Evolutionary conservation across 2,113 vertebrate genomes (phyloP), one percentile per base, ranked within the genome.

Genomic region (Hiodon alosoides): DNA sequence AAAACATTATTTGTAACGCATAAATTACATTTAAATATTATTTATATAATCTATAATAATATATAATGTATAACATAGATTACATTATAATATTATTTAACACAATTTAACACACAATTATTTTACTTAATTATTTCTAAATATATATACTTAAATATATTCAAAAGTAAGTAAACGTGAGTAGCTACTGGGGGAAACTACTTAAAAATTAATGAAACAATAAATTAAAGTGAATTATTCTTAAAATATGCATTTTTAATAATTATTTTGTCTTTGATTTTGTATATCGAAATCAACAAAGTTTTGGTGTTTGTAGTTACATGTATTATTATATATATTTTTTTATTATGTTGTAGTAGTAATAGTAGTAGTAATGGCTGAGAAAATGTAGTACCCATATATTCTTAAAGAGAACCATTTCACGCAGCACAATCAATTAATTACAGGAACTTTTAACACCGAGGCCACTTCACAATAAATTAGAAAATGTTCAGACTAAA

Each of bases 401-500:
- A 31, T 31, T 31, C 31, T 31, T 31, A 31, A 31, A 31, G 31
- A 31, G 31, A 31, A 31, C 31, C 31, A 31, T 31, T 0, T 31
- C 31, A 31, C 31, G 31, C 31, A 31, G 31, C 31, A 31, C 31
- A 31, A 31, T 31, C 31, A 31, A 31, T 31, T 31, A 31, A 31
- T 31, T 31, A 2, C 31, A 31, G 31, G 31, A 31, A 31, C 31
- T 31, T 31, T 31, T 31, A 64, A 17, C 16, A 46, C 8, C 31
- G 31, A 64, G 9, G 16, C 4, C 16, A 7, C 16, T 17, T 64
- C 59, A 31, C 59, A 61, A 61, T n/a, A 61, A 59, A 61, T 3
- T 2, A 73, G 5, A 73, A 73, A 17, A 51, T 65, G 11, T 62
- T 17, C 11, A 11, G 51, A 66, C 16, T 64, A 58, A 73, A 73